Conservation (phyloP, 2,797 vertebrate genomes). For the Lates japonicus region DNA sequence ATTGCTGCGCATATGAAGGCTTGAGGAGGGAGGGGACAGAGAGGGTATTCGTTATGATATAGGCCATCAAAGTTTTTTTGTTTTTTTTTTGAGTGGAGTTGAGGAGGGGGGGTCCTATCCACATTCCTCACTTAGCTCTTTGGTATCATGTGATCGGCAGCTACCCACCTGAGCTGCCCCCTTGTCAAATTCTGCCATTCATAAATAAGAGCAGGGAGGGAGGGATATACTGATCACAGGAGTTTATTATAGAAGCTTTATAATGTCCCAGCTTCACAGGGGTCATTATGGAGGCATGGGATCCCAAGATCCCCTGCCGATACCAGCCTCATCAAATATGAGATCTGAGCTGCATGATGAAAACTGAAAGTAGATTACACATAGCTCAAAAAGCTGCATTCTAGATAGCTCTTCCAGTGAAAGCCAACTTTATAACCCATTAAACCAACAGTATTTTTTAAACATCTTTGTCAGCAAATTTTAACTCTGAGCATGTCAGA, state of each 20-base stretch:
- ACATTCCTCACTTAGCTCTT: conserved; percentile 82
- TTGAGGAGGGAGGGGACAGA: conserved; percentile 64
- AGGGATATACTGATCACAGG: conserved; percentile 77
- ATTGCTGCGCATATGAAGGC: conserved; percentile 68
- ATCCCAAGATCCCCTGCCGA: conserved; percentile 77
- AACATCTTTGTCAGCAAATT: conserved; percentile 1
- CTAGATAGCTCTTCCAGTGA: conserved; percentile 49
- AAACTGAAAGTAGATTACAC: conserved; percentile 75
- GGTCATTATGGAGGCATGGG: conserved; percentile 78
- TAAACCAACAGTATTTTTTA: conserved; percentile 11
- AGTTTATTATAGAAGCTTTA: conserved; percentile 79
- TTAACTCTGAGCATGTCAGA: neutral
- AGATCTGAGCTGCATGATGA: conserved; percentile 79
- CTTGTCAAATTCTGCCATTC: conserved; percentile 85
- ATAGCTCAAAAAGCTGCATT: conserved; percentile 63
- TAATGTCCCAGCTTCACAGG: conserved; percentile 77
- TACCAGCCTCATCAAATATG: conserved; percentile 77
- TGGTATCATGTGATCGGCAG: conserved; percentile 82
- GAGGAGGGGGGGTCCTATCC: conserved; percentile 55
- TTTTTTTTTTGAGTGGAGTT: conserved; percentile 35
- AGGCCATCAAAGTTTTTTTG: conserved; percentile 91
- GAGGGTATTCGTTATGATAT: conserved; percentile 89
- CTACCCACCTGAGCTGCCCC: conserved; percentile 75
- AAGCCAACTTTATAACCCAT: conserved; percentile 29
- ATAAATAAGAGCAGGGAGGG: conserved; percentile 81